phyloP scores from a whole-genome alignment of 2,113 vertebrate genomes.

The Alces alces region DNA sequence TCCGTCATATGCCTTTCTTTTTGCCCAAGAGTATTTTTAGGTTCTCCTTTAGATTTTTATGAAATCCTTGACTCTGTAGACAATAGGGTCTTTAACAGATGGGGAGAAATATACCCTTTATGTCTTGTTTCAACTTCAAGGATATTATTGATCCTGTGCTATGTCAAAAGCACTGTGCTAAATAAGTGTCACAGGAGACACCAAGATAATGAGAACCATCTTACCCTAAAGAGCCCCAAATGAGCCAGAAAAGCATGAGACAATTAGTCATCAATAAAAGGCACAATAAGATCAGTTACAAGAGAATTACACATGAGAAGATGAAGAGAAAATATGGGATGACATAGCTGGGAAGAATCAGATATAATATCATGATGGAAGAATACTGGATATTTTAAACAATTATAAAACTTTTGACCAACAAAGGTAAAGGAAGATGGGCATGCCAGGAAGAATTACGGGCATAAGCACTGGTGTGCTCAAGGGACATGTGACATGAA shows the following conservation, averaged over 20 bases:
- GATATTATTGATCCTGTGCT: background rate
- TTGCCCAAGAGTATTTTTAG: background rate
- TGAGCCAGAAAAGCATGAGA: background rate
- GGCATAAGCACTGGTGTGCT: no score
- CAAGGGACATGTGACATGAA: background rate
- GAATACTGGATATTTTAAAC: background rate
- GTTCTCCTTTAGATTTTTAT: constrained; percentile 29
- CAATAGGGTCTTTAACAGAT: background rate
- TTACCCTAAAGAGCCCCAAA: background rate
- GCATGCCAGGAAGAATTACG: background rate
- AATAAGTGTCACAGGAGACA: background rate
- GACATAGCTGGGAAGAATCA: background rate
- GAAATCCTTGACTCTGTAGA: background rate
- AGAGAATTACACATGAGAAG: background rate
- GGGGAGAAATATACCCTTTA: background rate
- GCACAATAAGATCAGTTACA: background rate
- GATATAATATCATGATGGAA: background rate
- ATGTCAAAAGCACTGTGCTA: background rate
- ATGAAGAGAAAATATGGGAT: background rate
- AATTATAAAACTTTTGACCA: background rate
- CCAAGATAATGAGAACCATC: background rate
- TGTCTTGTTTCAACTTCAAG: constrained; percentile 17
- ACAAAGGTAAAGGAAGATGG: background rate
- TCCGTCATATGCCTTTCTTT: background rate
- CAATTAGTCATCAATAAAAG: background rate